Evolutionary conservation across 2,113 vertebrate species (phyloP).

Genomic region (Tupaia tana): DNA sequence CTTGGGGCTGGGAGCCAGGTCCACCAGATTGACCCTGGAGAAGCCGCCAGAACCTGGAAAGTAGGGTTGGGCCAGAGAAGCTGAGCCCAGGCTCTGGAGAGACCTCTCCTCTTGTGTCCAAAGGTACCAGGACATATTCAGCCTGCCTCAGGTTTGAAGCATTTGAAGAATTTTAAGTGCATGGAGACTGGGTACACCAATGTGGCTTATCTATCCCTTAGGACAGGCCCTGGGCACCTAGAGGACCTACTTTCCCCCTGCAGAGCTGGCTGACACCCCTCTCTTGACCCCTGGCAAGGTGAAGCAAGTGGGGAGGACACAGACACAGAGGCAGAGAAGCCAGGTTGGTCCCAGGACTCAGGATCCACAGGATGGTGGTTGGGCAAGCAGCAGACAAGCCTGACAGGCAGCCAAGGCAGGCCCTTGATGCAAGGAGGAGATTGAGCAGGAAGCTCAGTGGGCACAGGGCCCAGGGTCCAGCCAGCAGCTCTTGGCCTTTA

Average conservation of each 20-base stretch:
- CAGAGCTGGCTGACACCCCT: background rate
- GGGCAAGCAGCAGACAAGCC: background rate
- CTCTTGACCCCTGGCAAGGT: conserved; percentile 50
- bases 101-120: background rate
- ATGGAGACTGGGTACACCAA: background rate
- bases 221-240: background rate
- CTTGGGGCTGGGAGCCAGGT: background rate
- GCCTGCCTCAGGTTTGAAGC: conserved; percentile 20
- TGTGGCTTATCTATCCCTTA: conserved; percentile 33
- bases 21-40: background rate
- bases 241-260: background rate
- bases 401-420: background rate
- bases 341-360: background rate
- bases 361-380: background rate
- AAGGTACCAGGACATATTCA: background rate
- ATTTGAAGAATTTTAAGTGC: conserved; percentile 74
- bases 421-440: background rate
- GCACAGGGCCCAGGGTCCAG: background rate
- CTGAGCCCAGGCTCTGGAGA: background rate
- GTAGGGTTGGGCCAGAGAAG: background rate
- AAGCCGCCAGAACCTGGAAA: fast-evolving
- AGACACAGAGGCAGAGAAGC: background rate
- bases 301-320: background rate
- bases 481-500: background rate
- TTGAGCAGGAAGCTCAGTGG: background rate